Percentiles rank a stretch among this genome's conserved stretches.
Evolutionary conservation across 1,140 invertebrate species (phyloP).

Genomic region (Chrysoperla carnea): DNA sequence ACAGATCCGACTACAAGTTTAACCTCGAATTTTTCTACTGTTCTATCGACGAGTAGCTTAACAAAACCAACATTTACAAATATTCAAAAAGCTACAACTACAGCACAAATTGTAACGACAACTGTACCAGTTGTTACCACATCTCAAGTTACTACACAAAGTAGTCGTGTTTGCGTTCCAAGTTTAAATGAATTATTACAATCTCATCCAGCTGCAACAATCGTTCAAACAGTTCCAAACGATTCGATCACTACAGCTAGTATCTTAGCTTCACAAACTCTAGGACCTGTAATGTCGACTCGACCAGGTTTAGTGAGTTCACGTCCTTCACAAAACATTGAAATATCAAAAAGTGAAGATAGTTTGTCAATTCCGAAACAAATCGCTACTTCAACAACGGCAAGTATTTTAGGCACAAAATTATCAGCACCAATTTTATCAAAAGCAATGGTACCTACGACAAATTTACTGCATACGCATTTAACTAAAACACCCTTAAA

Average conservation of each 20-base stretch:
- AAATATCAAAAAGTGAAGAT: conserved; percentile 18
- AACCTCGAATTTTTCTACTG: not conserved
- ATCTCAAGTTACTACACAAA: conserved; percentile 1
- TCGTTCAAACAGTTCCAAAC: conserved; percentile 15
- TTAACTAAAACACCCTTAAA: conserved; percentile 30
- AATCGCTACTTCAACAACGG: conserved; percentile 17
- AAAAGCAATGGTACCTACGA: conserved; percentile 5
- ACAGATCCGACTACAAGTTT: conserved; percentile 8
- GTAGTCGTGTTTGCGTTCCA: conserved; percentile 13
- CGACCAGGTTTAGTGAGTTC: conserved; percentile 4
- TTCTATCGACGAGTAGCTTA: not conserved
- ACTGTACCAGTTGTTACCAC: not conserved
- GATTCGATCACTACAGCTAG: conserved; percentile 21
- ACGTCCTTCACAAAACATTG: conserved; percentile 11
- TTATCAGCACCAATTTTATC: not conserved
- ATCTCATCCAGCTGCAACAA: conserved; percentile 20
- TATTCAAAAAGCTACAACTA: not conserved
- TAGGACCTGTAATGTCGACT: not conserved
- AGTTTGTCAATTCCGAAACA: conserved; percentile 29
- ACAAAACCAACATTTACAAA: not conserved
- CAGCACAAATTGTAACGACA: not conserved
- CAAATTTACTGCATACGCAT: conserved; percentile 30
- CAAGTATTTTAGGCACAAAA: conserved; percentile 1
- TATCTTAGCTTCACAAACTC: conserved; percentile 10
- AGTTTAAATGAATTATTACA: conserved; percentile 22